Evolutionary conservation across 2,888 invertebrate species (phyloP).

Genomic region (Kryphioiulus occultus): DNA sequence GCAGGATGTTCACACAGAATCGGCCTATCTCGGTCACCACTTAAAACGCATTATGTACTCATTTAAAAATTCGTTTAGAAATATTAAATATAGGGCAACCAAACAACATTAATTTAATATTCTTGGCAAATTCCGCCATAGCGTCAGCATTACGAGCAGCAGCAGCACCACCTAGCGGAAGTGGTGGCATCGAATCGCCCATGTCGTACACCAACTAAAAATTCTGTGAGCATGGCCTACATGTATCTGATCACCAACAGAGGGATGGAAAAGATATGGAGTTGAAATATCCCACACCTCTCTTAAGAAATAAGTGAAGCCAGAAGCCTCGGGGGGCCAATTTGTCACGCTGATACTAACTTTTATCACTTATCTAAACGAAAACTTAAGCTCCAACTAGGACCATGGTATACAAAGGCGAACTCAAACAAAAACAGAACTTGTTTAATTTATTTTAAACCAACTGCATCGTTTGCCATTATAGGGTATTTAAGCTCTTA

Average conservation of each 20-base stretch:
- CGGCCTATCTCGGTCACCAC: conserved; percentile 19
- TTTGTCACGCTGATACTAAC: background rate
- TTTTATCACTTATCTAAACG: background rate
- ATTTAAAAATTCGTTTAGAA: background rate
- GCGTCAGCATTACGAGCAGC: background rate
- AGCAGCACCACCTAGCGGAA: background rate
- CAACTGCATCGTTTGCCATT: no score
- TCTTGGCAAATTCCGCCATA: background rate
- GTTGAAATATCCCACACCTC: no score
- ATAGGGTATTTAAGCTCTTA: no score
- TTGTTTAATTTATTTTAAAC: no score
- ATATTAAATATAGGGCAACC: conserved; percentile 12
- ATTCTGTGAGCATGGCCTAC: background rate
- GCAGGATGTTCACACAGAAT: conserved; percentile 26
- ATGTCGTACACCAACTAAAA: background rate
- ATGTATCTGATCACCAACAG: background rate
- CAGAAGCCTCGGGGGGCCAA: no score
- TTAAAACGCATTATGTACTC: conserved; percentile 14
- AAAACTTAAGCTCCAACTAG: background rate
- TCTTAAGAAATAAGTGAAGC: no score
- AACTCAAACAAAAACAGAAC: no score
- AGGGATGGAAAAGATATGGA: background rate
- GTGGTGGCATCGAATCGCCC: background rate
- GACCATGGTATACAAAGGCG: no score
- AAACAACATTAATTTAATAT: conserved; percentile 19